Conservation (phyloP, 2,113 vertebrate genomes). For the Thinocorus orbignyianus region DNA sequence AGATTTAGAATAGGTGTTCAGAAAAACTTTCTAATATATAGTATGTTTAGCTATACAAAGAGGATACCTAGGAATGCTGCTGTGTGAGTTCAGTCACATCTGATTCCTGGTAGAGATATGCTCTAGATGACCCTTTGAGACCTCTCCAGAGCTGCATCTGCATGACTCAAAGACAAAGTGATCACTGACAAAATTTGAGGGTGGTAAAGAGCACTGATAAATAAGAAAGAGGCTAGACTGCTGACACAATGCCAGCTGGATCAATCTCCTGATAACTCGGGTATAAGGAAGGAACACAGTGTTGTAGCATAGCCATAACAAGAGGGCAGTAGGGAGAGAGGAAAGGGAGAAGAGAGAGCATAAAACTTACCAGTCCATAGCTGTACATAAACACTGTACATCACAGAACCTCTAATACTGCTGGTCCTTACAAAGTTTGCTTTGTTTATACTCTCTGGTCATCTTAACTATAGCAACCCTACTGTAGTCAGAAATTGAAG, state of each 20-base stretch:
- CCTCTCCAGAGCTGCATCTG: not conserved
- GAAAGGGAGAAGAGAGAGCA: not conserved
- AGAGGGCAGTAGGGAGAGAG: not conserved
- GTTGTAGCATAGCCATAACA: not conserved
- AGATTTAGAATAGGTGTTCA: not conserved
- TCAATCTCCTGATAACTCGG: rapidly evolving
- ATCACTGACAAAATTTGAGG: not conserved
- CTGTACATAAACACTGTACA: not conserved
- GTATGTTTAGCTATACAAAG: not conserved
- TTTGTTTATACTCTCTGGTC: not conserved
- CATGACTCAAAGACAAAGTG: not conserved
- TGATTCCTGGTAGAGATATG: not conserved
- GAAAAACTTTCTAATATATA: not conserved
- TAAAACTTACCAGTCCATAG: not conserved
- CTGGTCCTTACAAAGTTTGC: not conserved
- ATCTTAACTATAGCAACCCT: not conserved
- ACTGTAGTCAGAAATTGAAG: not conserved
- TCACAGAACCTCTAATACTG: not conserved
- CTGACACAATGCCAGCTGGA: not conserved
- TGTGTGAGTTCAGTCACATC: not conserved
- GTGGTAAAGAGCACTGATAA: not conserved
- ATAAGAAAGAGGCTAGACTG: not conserved
- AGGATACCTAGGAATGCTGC: not conserved
- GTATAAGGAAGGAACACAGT: not conserved
- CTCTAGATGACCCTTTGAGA: not conserved